Conservation (phyloP, 2,113 vertebrate species). For the Elaphurus davidianus region DNA sequence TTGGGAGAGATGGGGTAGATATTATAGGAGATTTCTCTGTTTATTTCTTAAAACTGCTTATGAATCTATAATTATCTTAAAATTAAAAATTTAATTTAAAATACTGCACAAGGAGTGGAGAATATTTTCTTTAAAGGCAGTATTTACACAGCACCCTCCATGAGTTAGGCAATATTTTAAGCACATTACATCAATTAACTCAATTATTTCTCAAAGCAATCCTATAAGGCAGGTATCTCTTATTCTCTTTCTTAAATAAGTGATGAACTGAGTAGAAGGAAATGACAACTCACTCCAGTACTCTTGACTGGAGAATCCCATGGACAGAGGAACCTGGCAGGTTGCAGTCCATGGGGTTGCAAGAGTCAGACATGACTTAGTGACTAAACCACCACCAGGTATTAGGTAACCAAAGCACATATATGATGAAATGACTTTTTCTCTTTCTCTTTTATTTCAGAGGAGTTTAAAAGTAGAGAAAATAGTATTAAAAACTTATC, state of each 20-base stretch:
- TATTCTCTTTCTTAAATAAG: neutral
- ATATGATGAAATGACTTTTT: neutral
- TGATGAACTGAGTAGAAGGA: neutral
- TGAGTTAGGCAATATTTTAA: neutral
- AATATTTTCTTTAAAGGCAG: neutral
- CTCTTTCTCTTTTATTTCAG: conserved; percentile 16
- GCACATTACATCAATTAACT: neutral
- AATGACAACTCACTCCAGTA: neutral
- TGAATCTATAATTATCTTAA: neutral
- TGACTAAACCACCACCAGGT: neutral
- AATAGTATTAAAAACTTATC: neutral
- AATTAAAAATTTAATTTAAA: conserved; percentile 35
- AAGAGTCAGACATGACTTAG: neutral
- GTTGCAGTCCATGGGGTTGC: neutral
- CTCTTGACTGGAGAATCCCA: neutral
- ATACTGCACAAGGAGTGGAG: neutral
- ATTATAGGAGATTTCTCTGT: neutral
- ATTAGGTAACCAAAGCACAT: neutral
- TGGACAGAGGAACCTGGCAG: neutral
- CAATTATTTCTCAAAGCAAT: neutral
- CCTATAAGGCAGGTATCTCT: neutral
- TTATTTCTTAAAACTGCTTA: neutral
- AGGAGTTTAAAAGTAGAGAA: neutral
- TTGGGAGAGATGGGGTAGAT: neutral
- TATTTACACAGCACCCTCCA: neutral